phyloP scores from a whole-genome alignment of 2,888 invertebrate species.

The Cactoblastis cactorum region DNA sequence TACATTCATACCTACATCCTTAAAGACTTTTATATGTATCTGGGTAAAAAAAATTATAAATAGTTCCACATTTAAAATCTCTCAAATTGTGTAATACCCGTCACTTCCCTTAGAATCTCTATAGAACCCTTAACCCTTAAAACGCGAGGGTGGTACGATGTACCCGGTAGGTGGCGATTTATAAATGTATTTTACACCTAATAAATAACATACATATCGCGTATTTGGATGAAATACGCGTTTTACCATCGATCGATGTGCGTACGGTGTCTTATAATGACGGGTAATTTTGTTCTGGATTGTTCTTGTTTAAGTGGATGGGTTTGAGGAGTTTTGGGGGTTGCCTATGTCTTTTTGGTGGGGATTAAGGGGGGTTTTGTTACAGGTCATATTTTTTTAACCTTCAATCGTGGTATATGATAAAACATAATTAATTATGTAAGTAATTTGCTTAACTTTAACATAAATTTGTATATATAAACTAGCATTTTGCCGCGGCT shows the following conservation, averaged over 20 bases:
- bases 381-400: no score
- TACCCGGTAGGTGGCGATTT: conserved; percentile 36
- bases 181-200: conserved; percentile 71
- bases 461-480: no score
- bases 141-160: conserved; percentile 2
- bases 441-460: no score
- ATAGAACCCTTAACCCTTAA: conserved; percentile 9
- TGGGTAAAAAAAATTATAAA: no score
- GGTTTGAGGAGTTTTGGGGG: not conserved
- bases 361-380: not conserved
- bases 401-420: no score
- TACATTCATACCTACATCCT: no score
- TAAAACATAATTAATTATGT: no score
- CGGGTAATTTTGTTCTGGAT: not conserved
- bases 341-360: not conserved
- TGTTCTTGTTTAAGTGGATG: not conserved
- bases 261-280: not conserved
- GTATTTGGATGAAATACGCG: conserved; percentile 42
- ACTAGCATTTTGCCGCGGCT: no score
- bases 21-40: no score
- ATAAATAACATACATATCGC: conserved; percentile 62
- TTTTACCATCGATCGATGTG: not conserved
- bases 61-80: not conserved
- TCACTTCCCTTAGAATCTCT: conserved; percentile 7
- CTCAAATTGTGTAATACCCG: not conserved